Base-by-base conservation (phyloP, 2,113 vertebrate species). In the Herpailurus yagouaroundi region DNA sequence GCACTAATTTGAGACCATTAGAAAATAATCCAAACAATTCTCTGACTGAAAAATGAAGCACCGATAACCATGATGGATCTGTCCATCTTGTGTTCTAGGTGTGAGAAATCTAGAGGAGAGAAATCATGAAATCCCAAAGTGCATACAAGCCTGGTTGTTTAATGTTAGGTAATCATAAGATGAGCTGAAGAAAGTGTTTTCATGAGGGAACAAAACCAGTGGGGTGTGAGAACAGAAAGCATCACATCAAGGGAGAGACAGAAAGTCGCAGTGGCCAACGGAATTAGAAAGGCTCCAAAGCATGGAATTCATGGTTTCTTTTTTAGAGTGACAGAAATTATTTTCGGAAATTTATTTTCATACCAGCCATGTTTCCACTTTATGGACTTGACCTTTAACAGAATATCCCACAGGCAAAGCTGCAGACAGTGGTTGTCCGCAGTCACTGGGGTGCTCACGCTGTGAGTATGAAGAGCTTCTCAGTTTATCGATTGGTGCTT, bases 271-370 rank as follows among this genome's bases (percentile, higher is more conserved):
- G 68, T 74, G 76, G 64, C 79, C 79, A 81, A 79, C 83, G 85
- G 95, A 97, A 94, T 96, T 88, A 77, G 90, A 92, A 97, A 92
- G 85, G 52, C 81, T 95, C 80, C 33, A 96, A 96, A 90, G 69
- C 66, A 81, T 63, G 5, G 82, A 84, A 95, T 95, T 84, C 89
- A 96, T 94, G 71, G 87, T n/a, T 97, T 96, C 84, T 87, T 91
- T 95, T 96, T 97, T 73, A 81, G 57, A 95, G 91, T 14, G 94
- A 95, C 90, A 97, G 92, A 92, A 96, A 98, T 96, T 95, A 97
- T 92, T 97, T 97, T 96, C 90, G 89, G 92, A 97, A 91, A 95
- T 86, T 85, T 97, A 94, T 96, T 97, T 96, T 95, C 95, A 91
- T 89, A 95, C 66, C 74, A 97, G 84, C 45, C 63, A 23, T 89